Percentiles rank a stretch among this genome's conserved stretches.
These are phyloP conservation scores for Cotesia glomerata DNA, from an alignment of 1,140 invertebrate species.

Conservation along the genomic window DNA sequence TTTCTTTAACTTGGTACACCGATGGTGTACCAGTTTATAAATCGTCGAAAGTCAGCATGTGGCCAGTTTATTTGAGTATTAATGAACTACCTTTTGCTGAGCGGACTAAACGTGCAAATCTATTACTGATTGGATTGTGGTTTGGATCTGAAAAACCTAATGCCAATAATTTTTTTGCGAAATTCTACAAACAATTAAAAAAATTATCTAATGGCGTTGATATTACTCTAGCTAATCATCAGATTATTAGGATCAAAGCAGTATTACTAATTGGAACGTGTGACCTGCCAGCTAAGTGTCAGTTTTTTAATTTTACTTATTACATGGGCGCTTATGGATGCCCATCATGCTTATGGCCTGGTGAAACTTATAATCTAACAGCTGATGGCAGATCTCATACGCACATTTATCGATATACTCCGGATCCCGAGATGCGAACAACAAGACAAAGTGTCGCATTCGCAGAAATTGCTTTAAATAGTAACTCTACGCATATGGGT, in stretches of 20 bases:
- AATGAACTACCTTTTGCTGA: constrained; percentile 22
- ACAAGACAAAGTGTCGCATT: neutral
- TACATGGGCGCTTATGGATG: neutral
- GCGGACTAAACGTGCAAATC: constrained; percentile 20
- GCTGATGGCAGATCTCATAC: neutral
- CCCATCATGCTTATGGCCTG: neutral
- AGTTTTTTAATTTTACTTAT: constrained; percentile 1
- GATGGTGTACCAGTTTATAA: too few relatives aligned
- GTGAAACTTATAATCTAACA: neutral
- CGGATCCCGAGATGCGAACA: neutral
- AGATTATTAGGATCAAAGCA: neutral
- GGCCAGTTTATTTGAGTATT: constrained; percentile 6
- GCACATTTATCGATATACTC: constrained; percentile 5
- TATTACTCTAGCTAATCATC: neutral
- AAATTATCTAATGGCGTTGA: neutral
- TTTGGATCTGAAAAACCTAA: constrained; percentile 24
- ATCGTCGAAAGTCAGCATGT: too few relatives aligned
- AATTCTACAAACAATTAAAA: neutral
- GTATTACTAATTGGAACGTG: neutral
- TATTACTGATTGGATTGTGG: constrained; percentile 13
- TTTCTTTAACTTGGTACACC: too few relatives aligned
- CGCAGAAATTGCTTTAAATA: neutral
- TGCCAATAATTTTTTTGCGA: constrained; percentile 6
- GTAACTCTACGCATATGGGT: too few relatives aligned
- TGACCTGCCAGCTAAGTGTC: neutral